Base-by-base conservation (phyloP, 2,888 invertebrate species). In the Andrena haemorrhoa region DNA sequence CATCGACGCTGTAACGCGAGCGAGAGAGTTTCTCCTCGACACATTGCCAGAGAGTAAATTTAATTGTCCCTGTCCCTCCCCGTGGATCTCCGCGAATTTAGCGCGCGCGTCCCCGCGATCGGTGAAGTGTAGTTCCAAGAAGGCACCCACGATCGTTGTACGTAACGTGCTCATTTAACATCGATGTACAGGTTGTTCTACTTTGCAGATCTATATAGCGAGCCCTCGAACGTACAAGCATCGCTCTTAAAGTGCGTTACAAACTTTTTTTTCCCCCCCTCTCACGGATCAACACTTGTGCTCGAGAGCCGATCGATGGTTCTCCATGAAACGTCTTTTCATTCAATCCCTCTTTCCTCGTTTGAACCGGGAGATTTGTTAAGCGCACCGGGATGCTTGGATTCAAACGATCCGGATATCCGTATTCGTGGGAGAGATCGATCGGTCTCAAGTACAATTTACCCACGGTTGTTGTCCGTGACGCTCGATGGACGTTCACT, bases 121-220 rank as follows among this genome's bases (percentile, higher is more conserved):
- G 41, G 41, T 16, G 16, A 60, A 79, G 33, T 49, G 66, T 33
- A 61, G 64, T 81, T 72, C 82, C 66, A 70, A 75, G 75, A 81
- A 70, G 82, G 61, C 75, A 65, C 23, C 65, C 23, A 68, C 47
- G 56, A 73, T 68, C 41, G 79, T 72, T 71, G 53, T 72, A 72
- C 66, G 75, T 63, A 70, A 69, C 69, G 68, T 58, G 74, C 72
- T 61, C 69, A 58, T 58, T 82, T 81, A 75, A 71, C 72, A 82
- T 60, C 82, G 63, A 76, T 74, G 75, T 68, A 80, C 85, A 83
- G 84, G 78, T 87, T 61, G 77, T 77, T 73, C 73, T 74, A 79
- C 66, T 78, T 84, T 69, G 56, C 72, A 82, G 77, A 84, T 79
- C 71, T 60, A 51, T 70, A 47, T 81, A 73, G 76, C 68, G 69